These are phyloP conservation scores for Wasmannia auropunctata DNA, from an alignment of 1,140 invertebrate genomes.

Conservation along the genomic window DNA sequence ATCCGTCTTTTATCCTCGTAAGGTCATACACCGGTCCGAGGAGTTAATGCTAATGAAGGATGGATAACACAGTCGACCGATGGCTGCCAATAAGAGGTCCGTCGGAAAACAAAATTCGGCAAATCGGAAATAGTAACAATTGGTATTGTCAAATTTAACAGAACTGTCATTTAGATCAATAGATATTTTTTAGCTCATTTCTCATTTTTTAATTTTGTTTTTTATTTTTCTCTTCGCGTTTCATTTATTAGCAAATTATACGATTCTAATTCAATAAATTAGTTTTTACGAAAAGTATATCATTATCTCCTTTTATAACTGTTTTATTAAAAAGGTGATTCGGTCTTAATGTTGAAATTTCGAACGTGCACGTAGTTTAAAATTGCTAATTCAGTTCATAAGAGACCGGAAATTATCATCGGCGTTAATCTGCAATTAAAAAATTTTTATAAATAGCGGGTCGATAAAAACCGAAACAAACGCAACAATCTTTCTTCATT, in stretches of 20 bases:
- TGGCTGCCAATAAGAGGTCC: not conserved
- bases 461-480: constrained; percentile 19
- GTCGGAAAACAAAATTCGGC: not conserved
- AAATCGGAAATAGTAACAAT: not conserved
- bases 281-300: not conserved
- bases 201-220: not conserved
- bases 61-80: not conserved
- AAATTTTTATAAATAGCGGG: not conserved
- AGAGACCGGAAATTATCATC: constrained; percentile 22
- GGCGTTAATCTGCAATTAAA: not conserved
- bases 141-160: not conserved
- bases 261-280: not conserved
- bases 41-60: constrained; percentile 15
- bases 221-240: not conserved
- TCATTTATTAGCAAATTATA: not conserved
- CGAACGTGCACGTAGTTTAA: not conserved
- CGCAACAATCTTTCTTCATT: not conserved
- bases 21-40: constrained; percentile 20
- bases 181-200: not conserved
- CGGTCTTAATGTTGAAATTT: not conserved
- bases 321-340: not conserved
- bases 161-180: not conserved
- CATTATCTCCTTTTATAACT: not conserved
- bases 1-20: constrained; percentile 53
- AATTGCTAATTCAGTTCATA: constrained; percentile 1